phyloP scores from a whole-genome alignment of 2,113 vertebrate species.

The Nicator chloris region DNA sequence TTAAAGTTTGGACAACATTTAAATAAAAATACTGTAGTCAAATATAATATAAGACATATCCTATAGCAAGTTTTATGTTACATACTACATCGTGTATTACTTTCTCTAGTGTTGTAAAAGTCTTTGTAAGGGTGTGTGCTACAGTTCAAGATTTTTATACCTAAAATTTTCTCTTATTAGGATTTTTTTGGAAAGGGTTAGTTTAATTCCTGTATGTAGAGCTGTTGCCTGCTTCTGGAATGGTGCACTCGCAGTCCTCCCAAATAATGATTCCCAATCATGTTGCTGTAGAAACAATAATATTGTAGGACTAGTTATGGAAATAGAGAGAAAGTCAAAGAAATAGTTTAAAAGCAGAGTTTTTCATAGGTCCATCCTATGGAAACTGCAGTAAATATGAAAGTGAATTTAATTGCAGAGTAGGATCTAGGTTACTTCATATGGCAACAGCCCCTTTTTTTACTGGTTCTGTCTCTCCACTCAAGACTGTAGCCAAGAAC shows the following conservation, averaged over 20 bases:
- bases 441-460: background rate
- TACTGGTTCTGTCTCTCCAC: background rate
- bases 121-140: background rate
- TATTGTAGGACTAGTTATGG: background rate
- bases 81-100: rapidly evolving
- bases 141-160: background rate
- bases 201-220: background rate
- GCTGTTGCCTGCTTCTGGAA: background rate
- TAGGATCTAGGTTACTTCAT: background rate
- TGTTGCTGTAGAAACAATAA: background rate
- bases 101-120: background rate
- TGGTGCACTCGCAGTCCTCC: background rate
- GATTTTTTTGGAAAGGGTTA: background rate
- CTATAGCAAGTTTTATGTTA: no score
- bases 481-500: background rate
- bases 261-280: background rate
- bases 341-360: background rate
- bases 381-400: background rate
- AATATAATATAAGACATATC: background rate
- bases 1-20: background rate
- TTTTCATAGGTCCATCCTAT: background rate
- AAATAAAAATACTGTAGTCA: background rate
- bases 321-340: background rate
- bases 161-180: background rate
- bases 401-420: background rate